Evolutionary conservation across 1,140 invertebrate genomes (phyloP), one percentile per base, ranked within the genome.

Genomic region (Drosophila carrolli): DNA sequence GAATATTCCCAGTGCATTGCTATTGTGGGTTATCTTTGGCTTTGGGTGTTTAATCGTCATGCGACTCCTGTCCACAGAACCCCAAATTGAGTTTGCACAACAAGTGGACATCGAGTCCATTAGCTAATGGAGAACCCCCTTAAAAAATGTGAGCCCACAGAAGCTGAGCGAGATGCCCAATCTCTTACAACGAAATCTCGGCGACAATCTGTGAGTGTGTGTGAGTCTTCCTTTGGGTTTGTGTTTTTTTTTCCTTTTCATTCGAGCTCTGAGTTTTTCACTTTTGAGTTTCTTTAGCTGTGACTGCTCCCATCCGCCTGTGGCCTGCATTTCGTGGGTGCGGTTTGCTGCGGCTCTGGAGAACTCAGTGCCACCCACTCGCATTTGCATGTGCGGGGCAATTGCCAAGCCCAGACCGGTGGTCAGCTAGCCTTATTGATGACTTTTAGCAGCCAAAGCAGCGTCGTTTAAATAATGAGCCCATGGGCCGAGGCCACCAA

Each of bases 391-490:
- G 83, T 35, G 63, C 32, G 68, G 68, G 68, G 77, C 63, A 66
- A 75, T 70, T 86, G 83, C 83, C 83, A 86, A 86, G 83, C 83
- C 83, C 83, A 79, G 78, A 44, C 70, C 43, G 75, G 46, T 86
- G 83, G 83, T 86, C 83, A 86, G 77, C 50, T 53, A 53, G 51
- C 50, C 75, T 78, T 88, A 88, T 88, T 88, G 83, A 88, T 88
- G 83, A 86, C 83, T 88, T 88, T 88, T 88, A 88, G 75, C 83
- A 83, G 84, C 57, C 83, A 73, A 82, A 65, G 79, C 84, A 88
- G 76, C 83, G 76, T 88, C 84, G 83, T 89, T 88, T 88, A 88
- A 88, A 88, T 88, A 88, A 88, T 88, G 83, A 88, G 83, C 79
- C 72, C 74, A 68, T 50, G 74, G 80, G 68, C 78, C 68, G 78